Base-by-base conservation (phyloP, 2,888 invertebrate genomes). In the Dynastes maya region DNA sequence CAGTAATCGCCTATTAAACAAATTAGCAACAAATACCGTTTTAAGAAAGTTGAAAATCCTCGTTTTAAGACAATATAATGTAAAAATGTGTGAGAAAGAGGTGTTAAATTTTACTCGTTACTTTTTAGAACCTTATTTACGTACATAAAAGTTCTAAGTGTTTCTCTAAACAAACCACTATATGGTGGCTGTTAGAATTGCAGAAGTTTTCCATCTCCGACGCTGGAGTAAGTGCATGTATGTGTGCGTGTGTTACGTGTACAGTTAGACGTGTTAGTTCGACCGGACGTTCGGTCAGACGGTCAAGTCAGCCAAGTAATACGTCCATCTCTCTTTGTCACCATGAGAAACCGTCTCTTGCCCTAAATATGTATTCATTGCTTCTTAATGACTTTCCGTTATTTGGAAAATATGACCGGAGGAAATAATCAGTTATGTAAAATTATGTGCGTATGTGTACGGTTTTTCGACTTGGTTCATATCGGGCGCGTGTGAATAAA, bases 231-330 rank as follows among this genome's bases (percentile, higher is more conserved):
- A 63, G 29, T 63, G 55, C 22, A 40, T 29, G 9, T 22, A 70
- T 49, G 67, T 67, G 45, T 70, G 53, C 9, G 53, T 32, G 37
- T 70, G 53, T 70, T 70, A 45, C 8, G 55, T 71, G 72, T 77
- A 79, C 79, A 78, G 81, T 80, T 80, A 80, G 74, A 45, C 78
- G 71, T 71, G 37, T 71, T 71, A 55, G 55, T 76, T 72, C 77
- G 80, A 81, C 80, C 80, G 76, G 80, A 64, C 82, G 81, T 81
- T 82, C 83, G 84, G 84, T 84, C 84, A 84, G 84, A 83, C 83
- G 84, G 84, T 84, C 84, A 84, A 84, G 79, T 83, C 84, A 81
- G 76, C 80, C 58, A 82, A 82, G 45, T 82, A 53, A 80, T 80
- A 76, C 58, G 37, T 74, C 68, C 68, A 75, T 75, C 78, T 75